These are phyloP conservation scores for Mesorhabditis spiculigera DNA, from an alignment of 2,888 invertebrate species.

Conservation along the genomic window DNA sequence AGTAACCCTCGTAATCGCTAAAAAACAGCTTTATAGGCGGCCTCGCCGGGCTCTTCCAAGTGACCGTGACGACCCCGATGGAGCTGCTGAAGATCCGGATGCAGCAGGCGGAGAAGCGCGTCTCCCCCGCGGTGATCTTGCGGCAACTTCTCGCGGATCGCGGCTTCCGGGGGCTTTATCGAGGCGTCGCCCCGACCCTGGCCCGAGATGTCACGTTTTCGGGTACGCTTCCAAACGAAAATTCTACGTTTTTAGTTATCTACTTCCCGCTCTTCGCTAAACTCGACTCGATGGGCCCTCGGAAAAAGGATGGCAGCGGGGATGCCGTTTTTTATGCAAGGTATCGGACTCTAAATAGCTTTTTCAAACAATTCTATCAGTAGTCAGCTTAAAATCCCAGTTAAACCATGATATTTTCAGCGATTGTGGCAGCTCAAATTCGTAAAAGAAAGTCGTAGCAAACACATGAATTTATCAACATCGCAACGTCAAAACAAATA, in stretches of 20 bases:
- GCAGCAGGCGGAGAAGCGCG: conserved; percentile 66
- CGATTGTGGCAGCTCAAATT: no score
- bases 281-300: conserved; percentile 69
- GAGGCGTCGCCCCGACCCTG: conserved; percentile 87
- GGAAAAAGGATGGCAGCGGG: conserved; percentile 71
- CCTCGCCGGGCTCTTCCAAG: conserved; percentile 81
- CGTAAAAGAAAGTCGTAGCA: no score
- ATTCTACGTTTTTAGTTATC: conserved; percentile 77
- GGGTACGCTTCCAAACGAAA: conserved; percentile 47
- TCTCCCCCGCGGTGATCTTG: conserved; percentile 17
- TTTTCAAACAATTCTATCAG: no score
- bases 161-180: conserved; percentile 85
- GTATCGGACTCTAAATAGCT: background rate
- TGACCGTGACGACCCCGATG: conserved; percentile 96
- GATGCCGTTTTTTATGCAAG: conserved; percentile 70
- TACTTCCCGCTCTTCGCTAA: conserved; percentile 98
- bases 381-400: no score
- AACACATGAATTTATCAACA: no score
- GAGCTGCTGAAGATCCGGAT: conserved; percentile 96
- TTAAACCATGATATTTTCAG: no score
- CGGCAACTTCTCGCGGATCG: conserved; percentile 65
- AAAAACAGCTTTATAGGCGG: background rate
- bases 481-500: no score
- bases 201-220: conserved; percentile 60
- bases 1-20: no score